Evolutionary conservation across 2,888 invertebrate genomes (phyloP).

Genomic region (Drosophila anomalata): DNA sequence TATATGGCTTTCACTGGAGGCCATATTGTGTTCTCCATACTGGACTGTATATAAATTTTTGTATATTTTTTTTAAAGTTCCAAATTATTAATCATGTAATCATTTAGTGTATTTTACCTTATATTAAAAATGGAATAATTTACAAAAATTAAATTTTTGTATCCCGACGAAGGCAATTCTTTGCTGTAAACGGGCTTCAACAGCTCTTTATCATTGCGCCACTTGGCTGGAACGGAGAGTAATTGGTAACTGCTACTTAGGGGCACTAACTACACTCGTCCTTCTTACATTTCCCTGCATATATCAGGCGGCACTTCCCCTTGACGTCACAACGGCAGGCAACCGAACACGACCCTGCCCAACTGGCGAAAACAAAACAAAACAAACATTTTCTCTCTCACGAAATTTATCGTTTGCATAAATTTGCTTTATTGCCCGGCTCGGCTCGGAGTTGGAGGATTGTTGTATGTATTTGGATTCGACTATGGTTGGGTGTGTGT

Average conservation of each 20-base stretch:
- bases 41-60: neutral
- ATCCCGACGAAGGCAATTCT: neutral
- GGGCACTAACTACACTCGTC: slow-evolving; percentile 63
- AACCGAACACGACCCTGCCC: slow-evolving; percentile 20
- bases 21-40: too few relatives aligned
- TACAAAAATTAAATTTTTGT: neutral
- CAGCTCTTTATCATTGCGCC: slow-evolving; percentile 8
- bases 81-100: too few relatives aligned
- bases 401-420: slow-evolving; percentile 82
- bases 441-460: slow-evolving; percentile 48
- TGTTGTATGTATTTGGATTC: slow-evolving; percentile 21
- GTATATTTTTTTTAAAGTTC: too few relatives aligned
- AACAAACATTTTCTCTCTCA: slow-evolving; percentile 78
- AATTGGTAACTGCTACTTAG: slow-evolving; percentile 61
- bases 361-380: slow-evolving; percentile 59
- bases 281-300: slow-evolving; percentile 3
- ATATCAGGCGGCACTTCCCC: slow-evolving; percentile 17
- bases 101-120: too few relatives aligned
- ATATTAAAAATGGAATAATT: neutral
- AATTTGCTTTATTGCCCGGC: slow-evolving; percentile 80
- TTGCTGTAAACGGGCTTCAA: slow-evolving; percentile 7
- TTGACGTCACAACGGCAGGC: slow-evolving; percentile 32
- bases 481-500: slow-evolving; percentile 24
- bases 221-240: slow-evolving; percentile 25
- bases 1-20: too few relatives aligned